These are phyloP conservation scores for Catharus ustulatus DNA, from an alignment of 2,797 vertebrate genomes.

Conservation along the genomic window DNA sequence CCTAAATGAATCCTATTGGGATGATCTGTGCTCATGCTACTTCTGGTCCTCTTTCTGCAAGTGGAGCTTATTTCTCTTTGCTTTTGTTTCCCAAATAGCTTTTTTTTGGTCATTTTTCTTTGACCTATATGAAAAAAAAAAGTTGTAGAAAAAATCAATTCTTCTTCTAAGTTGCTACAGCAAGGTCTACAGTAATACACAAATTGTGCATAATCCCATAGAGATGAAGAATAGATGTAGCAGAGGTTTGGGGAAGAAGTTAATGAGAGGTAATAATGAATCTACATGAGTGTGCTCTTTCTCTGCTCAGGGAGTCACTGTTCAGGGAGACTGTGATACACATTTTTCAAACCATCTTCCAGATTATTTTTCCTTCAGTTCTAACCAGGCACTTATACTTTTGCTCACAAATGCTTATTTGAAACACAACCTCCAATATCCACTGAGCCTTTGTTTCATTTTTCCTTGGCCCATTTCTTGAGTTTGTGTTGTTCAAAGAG, in stretches of 20 bases:
- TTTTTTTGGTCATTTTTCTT: background rate
- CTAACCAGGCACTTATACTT: background rate
- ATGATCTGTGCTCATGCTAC: background rate
- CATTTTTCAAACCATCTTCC: background rate
- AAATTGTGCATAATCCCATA: background rate
- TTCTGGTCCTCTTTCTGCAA: background rate
- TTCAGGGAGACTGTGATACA: background rate
- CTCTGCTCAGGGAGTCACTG: background rate
- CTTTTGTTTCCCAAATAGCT: conserved; percentile 3
- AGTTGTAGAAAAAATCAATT: background rate
- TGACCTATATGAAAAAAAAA: background rate
- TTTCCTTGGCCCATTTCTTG: background rate
- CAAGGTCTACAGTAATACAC: background rate
- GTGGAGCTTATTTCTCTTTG: background rate
- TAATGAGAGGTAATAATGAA: background rate
- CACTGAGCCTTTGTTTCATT: background rate
- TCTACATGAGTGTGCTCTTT: background rate
- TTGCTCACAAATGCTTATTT: background rate
- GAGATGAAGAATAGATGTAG: background rate
- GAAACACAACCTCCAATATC: background rate
- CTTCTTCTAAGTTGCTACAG: background rate
- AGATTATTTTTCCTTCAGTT: background rate
- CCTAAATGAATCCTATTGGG: conserved; percentile 56
- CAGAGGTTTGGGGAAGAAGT: background rate
- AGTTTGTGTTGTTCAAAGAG: background rate